Evolutionary conservation across 2,888 invertebrate genomes (phyloP), one percentile per base, ranked within the genome.

Genomic region (Linnaemya tessellans): DNA sequence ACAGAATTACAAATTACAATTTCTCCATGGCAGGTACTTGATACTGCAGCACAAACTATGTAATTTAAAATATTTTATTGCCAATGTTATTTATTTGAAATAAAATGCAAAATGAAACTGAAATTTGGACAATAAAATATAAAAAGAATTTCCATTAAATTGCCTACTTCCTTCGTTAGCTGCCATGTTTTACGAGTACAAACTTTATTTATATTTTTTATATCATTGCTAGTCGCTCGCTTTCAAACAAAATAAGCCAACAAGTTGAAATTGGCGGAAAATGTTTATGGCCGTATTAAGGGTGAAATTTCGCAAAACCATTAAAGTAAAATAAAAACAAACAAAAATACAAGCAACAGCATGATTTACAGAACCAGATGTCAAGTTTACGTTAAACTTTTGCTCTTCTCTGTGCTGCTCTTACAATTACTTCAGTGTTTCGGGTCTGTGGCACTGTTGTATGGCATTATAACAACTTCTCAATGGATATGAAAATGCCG

Each of bases 261-360:
- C 80, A 78, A 80, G 80, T 81, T 82, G 74, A 85, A 82, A 85
- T 85, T 85, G 84, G 81, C 84, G 81, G 78, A 84, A 84, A 81
- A 81, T 84, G 68, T 84, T 84, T 82, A 81, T 81, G 70, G 78
- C 64, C 78, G 51, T 74, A 68, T 78, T 74, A 78, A 74, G 82
- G 84, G 79, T 82, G 82, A 79, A 75, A 58, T 22, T 56, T 74
- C 15, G 41, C 41, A 41, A 41, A 56, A 25, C 30, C 20, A 75
- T n/a, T 49, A 7, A n/a, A 51, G 25, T 49, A 67, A 10, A 68
- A 68, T 2, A 2, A 56, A 56, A 46, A 43, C 54, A 62, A 56
- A 46, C 15, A 43, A 35, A 41, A 67, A 30, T 65, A 73, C 25
- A 78, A 84, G 84, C 84, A 81, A 84, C 84, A 84, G 80, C 70